Conservation (phyloP, 2,888 invertebrate genomes). For the Seira ritae region DNA sequence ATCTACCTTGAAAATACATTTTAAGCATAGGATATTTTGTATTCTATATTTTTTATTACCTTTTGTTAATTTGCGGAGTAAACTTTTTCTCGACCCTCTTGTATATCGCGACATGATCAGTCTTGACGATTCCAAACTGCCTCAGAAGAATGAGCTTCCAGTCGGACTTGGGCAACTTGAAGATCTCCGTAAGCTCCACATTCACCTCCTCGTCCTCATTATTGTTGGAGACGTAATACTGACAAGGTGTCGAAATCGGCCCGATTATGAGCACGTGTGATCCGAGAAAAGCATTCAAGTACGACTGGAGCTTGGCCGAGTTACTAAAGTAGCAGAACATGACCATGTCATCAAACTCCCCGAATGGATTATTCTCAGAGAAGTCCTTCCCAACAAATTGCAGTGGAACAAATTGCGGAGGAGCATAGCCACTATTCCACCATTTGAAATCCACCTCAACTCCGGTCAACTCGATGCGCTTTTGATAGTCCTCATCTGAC, state of each 20-base stretch:
- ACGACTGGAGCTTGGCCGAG: constrained; percentile 82
- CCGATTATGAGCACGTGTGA: constrained; percentile 85
- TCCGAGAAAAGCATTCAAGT: constrained; percentile 82
- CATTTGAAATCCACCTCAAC: constrained; percentile 87
- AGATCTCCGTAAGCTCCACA: constrained; percentile 68
- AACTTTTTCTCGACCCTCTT: constrained; percentile 63
- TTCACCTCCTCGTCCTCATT: constrained; percentile 38
- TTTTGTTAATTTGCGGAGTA: constrained; percentile 48
- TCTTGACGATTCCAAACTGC: constrained; percentile 68
- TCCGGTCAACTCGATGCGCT: constrained; percentile 80
- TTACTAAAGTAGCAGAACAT: constrained; percentile 91
- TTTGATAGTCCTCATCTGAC: constrained; percentile 51
- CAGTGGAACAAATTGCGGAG: constrained; percentile 83
- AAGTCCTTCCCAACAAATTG: constrained; percentile 78
- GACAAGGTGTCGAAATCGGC: constrained; percentile 76
- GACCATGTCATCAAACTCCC: constrained; percentile 77
- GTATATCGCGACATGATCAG: constrained; percentile 72
- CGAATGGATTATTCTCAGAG: constrained; percentile 76
- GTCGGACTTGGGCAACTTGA: constrained; percentile 62
- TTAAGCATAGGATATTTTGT: neutral
- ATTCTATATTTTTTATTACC: constrained; percentile 44
- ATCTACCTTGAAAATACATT: neutral
- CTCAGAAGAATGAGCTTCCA: constrained; percentile 69
- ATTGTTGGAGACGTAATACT: constrained; percentile 51
- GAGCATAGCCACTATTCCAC: constrained; percentile 88